These are phyloP conservation scores for Crotalus horridus DNA, from an alignment of 2,113 vertebrate species.

Conservation along the genomic window DNA sequence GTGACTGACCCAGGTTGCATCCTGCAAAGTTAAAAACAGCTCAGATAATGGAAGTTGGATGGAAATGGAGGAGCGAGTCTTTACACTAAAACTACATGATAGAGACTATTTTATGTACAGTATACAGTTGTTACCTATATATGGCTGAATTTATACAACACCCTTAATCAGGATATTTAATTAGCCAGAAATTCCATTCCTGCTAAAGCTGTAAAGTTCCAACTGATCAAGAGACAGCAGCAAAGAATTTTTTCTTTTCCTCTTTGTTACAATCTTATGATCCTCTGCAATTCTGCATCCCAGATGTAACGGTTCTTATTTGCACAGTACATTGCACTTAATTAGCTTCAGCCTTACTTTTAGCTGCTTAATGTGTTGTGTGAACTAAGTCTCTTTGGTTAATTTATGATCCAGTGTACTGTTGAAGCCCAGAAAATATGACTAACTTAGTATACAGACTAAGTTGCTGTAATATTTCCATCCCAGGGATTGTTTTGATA, in stretches of 20 bases:
- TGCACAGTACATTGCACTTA: neutral
- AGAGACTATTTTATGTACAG: neutral
- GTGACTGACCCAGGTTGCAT: neutral
- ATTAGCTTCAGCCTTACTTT: neutral
- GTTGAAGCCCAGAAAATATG: neutral
- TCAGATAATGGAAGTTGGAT: neutral
- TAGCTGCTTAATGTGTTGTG: neutral
- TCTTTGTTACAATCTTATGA: neutral
- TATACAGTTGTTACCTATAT: neutral
- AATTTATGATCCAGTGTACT: neutral
- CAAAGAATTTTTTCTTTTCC: neutral
- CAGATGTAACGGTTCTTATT: neutral
- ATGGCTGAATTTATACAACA: neutral
- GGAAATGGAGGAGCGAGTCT: neutral
- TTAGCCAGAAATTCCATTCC: neutral
- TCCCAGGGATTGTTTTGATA: neutral
- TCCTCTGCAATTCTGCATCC: neutral
- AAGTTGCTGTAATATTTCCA: neutral
- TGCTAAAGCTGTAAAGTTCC: neutral
- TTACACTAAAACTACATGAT: neutral
- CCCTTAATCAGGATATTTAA: neutral
- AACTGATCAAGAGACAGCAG: neutral
- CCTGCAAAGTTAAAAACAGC: neutral
- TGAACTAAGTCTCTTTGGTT: neutral
- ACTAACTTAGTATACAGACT: neutral